A percentile compares a stretch with the other conserved stretches of the same genome.
phyloP scores from a whole-genome alignment of 2,113 vertebrate species.

The Pterophyllum scalare region DNA sequence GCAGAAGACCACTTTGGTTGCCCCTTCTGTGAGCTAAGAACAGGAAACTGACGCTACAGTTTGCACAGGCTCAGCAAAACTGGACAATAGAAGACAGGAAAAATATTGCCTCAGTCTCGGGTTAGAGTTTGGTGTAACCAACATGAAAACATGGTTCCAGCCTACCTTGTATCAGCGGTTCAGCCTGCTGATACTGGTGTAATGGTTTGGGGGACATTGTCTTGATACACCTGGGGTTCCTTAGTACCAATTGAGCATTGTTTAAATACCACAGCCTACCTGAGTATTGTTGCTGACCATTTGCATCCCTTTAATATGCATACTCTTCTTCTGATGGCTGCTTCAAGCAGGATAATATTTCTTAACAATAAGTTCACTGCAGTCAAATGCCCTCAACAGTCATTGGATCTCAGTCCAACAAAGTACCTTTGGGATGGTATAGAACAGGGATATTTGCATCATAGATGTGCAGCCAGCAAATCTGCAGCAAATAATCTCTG shows the following conservation, averaged over 20 bases:
- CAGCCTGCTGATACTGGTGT: background rate
- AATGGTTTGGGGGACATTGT: background rate
- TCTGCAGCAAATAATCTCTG: background rate
- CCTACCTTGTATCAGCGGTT: background rate
- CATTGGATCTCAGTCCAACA: background rate
- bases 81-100: background rate
- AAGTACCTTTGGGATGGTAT: background rate
- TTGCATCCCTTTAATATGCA: too few relatives aligned
- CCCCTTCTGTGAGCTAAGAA: background rate
- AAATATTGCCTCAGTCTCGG: background rate
- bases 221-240: background rate
- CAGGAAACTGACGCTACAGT: background rate
- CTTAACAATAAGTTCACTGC: background rate
- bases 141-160: background rate
- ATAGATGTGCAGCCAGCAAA: background rate
- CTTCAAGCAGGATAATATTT: background rate
- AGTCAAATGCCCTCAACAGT: background rate
- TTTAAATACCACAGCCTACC: background rate
- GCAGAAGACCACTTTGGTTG: background rate
- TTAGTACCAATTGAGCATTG: background rate
- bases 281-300: too few relatives aligned
- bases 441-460: background rate
- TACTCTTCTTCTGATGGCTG: background rate
- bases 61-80: background rate
- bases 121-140: background rate